A percentile compares a stretch with the other conserved stretches of the same genome.
Evolutionary conservation across 2,888 invertebrate genomes (phyloP).

Genomic region (Philaethria dido): DNA sequence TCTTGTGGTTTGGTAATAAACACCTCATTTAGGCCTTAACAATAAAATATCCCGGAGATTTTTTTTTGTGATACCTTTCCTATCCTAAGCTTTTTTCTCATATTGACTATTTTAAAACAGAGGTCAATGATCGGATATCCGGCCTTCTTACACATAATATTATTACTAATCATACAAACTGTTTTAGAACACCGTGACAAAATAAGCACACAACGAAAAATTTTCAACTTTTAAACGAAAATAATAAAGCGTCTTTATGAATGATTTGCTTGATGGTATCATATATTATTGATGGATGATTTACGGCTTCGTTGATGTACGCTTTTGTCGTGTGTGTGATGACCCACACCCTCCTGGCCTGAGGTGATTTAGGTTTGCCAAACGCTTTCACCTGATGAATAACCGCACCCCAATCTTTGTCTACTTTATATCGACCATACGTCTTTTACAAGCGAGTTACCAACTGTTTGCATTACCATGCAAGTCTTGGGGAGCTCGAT

Average conservation of each 20-base stretch:
- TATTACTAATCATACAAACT: neutral
- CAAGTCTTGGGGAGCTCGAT: conserved; percentile 44
- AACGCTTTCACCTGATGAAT: conserved; percentile 75
- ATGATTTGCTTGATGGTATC: conserved; percentile 31
- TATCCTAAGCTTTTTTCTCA: neutral
- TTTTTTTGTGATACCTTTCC: neutral
- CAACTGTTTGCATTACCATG: conserved; percentile 62
- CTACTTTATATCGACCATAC: conserved; percentile 56
- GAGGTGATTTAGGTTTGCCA: conserved; percentile 72
- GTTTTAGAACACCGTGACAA: neutral
- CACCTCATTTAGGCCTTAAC: too few relatives aligned
- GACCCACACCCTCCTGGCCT: conserved; percentile 56
- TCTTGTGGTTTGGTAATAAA: neutral
- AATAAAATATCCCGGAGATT: too few relatives aligned
- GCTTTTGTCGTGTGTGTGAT: conserved; percentile 52
- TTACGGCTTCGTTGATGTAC: conserved; percentile 51
- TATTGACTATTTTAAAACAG: neutral
- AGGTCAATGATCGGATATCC: neutral
- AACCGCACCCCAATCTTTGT: conserved; percentile 64
- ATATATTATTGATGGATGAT: conserved; percentile 38
- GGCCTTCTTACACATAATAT: neutral
- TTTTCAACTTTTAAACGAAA: neutral
- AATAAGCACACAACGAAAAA: neutral
- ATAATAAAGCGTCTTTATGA: conserved; percentile 9
- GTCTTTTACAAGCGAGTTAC: conserved; percentile 72